Base-by-base conservation (phyloP, 2,888 invertebrate genomes). In the Parnassius orleans region DNA sequence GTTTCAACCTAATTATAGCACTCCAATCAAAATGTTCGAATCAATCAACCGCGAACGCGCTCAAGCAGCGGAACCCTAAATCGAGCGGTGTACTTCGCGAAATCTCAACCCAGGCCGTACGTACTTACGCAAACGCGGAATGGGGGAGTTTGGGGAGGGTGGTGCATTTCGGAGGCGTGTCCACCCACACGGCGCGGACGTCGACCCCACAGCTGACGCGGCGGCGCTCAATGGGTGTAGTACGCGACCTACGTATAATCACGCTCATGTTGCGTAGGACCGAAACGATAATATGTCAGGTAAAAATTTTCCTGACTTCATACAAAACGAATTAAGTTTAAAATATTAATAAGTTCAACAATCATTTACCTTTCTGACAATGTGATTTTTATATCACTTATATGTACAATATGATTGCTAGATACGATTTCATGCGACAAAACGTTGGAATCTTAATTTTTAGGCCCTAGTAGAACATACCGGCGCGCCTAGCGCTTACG, bases 201-300 rank as follows among this genome's bases (percentile, higher is more conserved):
- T 66, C 71, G 81, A 84, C 75, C 86, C 75, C 75, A 78, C 88
- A 87, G 87, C 88, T 87, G 88, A 87, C 86, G 82, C 77, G 78
- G 56, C 59, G 55, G 69, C 80, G 75, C 83, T 86, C 83, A 87
- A 84, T 77, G 75, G 68, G 72, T 72, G 75, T 84, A 81, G 83
- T 84, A 84, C 79, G 69, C 67, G 61, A 68, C 68, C 65, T 69
- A 69, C 69, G 67, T 65, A 68, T 68, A 66, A 54, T 60, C 63
- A 57, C 52, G 55, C 12, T 46, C 64, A 54, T 60, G 66, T 59
- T 57, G 63, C 66, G 62, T 62, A 62, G 62, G 62, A 46, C 60
- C 41, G 53, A 15, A 12, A 48, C 48, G 53, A 42, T 57, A 11
- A 48, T 48, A 60, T 51, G 53, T 53, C 48, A 53, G 54, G 2